Conservation (phyloP, 2,113 vertebrate species). For the Hypocryptadius cinnamomeus region DNA sequence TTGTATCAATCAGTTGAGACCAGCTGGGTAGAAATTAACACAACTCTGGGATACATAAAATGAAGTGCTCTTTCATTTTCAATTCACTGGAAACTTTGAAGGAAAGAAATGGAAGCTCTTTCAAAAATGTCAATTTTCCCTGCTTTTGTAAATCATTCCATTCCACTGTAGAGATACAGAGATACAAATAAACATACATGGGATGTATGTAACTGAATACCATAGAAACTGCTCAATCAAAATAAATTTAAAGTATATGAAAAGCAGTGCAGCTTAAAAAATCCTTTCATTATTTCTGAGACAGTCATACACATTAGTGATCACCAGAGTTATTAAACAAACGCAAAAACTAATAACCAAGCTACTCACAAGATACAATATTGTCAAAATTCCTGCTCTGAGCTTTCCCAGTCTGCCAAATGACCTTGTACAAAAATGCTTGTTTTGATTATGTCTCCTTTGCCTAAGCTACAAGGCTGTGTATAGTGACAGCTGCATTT, state of each 20-base stretch:
- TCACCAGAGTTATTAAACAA: constrained; percentile 11
- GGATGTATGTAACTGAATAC: background rate
- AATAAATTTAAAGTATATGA: background rate
- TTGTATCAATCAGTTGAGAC: constrained; percentile 77
- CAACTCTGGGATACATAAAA: constrained; percentile 73
- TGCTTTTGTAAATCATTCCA: constrained; percentile 41
- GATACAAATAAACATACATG: background rate
- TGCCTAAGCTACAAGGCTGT: constrained; percentile 67
- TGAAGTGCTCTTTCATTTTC: constrained; percentile 74
- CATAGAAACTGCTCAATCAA: background rate
- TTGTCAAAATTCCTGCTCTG: constrained; percentile 59
- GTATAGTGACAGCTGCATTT: constrained; percentile 77
- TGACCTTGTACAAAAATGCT: constrained; percentile 66
- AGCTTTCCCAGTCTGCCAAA: constrained; percentile 46
- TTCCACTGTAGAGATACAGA: background rate
- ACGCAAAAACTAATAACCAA: constrained; percentile 35
- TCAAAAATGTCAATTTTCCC: constrained; percentile 61
- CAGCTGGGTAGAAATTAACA: constrained; percentile 79
- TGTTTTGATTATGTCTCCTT: constrained; percentile 68
- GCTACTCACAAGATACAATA: constrained; percentile 64
- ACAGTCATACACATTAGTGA: background rate
- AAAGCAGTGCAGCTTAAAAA: background rate
- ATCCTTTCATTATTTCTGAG: background rate
- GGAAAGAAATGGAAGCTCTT: constrained; percentile 65
- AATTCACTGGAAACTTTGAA: constrained; percentile 73